Percentiles rank a stretch among this genome's conserved stretches.
phyloP scores from a whole-genome alignment of 2,113 vertebrate genomes.

The Felis chaus region DNA sequence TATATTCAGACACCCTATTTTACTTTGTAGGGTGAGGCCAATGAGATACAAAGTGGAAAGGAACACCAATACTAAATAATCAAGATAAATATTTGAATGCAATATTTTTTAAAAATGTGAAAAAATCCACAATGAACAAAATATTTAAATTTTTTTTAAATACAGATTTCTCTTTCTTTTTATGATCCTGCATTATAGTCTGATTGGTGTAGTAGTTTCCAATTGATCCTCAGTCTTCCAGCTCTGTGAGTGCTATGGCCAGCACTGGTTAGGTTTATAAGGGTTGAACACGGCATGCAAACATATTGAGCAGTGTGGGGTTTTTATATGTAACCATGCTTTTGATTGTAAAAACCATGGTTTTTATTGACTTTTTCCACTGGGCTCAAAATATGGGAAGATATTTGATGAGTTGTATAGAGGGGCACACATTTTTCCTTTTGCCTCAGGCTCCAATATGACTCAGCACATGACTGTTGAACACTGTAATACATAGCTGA shows the following conservation, averaged over 20 bases:
- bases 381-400: not conserved
- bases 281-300: not conserved
- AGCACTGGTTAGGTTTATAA: not conserved
- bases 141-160: not conserved
- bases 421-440: not conserved
- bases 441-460: not conserved
- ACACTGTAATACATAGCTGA: not conserved
- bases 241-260: fast-evolving
- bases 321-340: not conserved
- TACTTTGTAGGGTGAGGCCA: not conserved
- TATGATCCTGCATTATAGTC: not conserved
- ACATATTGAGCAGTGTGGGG: not conserved
- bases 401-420: not conserved
- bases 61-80: not conserved
- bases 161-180: not conserved
- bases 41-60: not conserved
- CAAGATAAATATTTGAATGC: not conserved
- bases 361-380: not conserved
- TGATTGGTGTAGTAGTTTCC: not conserved
- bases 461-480: not conserved
- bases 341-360: not conserved
- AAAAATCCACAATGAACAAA: not conserved
- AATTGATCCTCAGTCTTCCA: not conserved
- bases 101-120: not conserved
- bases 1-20: not conserved